Evolutionary conservation across 2,888 invertebrate genomes (phyloP), one percentile per base, ranked within the genome.

Genomic region (Erebia epiphron): DNA sequence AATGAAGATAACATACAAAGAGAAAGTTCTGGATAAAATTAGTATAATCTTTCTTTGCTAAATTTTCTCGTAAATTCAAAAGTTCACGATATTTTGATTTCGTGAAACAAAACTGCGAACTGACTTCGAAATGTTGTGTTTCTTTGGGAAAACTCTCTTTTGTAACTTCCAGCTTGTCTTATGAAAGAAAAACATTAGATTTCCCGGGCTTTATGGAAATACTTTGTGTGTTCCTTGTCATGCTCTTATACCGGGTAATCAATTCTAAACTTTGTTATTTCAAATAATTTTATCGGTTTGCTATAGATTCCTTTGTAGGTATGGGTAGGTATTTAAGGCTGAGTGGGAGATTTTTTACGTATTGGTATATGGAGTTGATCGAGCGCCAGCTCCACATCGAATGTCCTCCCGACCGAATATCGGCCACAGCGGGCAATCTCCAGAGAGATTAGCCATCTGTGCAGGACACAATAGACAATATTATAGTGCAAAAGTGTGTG

Each of bases 161-260:
- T 46, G 64, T 67, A 72, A 67, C 69, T 73, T 72, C 60, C 41
- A 65, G 77, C 82, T 81, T 82, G 79, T 77, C 77, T 82, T 80
- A 73, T 70, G 62, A 74, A 77, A 75, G 77, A 54, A 74, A 78
- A 83, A 82, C 79, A 79, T 83, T 84, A 79, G 79, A 80, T 80
- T 79, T 41, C 64, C 77, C 66, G 74, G 77, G 73, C 78, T 79
- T 79, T 76, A 77, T 77, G 78, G 70, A 76, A 79, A 78, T 78
- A 71, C 71, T 75, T 73, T 70, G 76, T 74, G 67, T 67, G 69
- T 67, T 64, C 41, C 35, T 35, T 66, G 43, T 58, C 67, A 52
- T 21, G 68, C 65, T 72, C 73, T 74, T 71, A 72, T 69, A 71
- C 63, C 43, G 52, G 52, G 49, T 21, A 54, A 54, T 63, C 63